A percentile compares a stretch with the other conserved stretches of the same genome.
These are phyloP conservation scores for Pseudochirops corinnae DNA, from an alignment of 2,797 vertebrate species.

Conservation along the genomic window DNA sequence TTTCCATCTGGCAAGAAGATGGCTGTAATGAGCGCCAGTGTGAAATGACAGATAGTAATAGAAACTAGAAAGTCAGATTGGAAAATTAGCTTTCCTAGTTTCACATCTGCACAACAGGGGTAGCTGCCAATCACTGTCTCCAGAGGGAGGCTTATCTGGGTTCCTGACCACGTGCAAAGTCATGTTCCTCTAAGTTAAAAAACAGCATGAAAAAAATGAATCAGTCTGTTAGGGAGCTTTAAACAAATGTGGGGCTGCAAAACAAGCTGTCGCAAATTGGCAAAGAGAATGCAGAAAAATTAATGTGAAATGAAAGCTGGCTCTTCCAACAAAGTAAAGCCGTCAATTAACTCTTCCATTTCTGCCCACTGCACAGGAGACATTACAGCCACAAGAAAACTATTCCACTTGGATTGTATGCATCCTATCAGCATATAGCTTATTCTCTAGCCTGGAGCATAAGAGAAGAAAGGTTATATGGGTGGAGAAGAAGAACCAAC, in stretches of 20 bases:
- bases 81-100: slow-evolving; percentile 80
- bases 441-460: background rate
- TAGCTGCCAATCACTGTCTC: slow-evolving; percentile 82
- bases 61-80: slow-evolving; percentile 78
- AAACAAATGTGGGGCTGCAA: slow-evolving; percentile 85
- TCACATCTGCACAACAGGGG: slow-evolving; percentile 81
- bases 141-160: slow-evolving; percentile 72
- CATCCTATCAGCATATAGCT: slow-evolving; percentile 46
- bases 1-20: slow-evolving; percentile 82
- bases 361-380: slow-evolving; percentile 6
- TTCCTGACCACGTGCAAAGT: slow-evolving; percentile 79
- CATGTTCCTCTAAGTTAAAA: slow-evolving; percentile 78
- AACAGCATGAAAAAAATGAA: slow-evolving; percentile 79
- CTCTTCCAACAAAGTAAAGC: slow-evolving; percentile 80
- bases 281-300: slow-evolving; percentile 81
- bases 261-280: slow-evolving; percentile 86
- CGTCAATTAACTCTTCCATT: slow-evolving; percentile 79
- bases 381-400: slow-evolving; percentile 6
- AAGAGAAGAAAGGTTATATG: slow-evolving; percentile 7
- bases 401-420: slow-evolving; percentile 45
- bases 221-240: slow-evolving; percentile 84
- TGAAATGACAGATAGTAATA: slow-evolving; percentile 80
- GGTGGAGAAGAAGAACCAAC: slow-evolving; percentile 11
- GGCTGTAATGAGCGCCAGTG: slow-evolving; percentile 77
- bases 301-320: slow-evolving; percentile 83